Percentiles rank a stretch among this genome's conserved stretches.
These are phyloP conservation scores for Agriopis marginaria DNA, from an alignment of 2,888 invertebrate species.

Conservation along the genomic window DNA sequence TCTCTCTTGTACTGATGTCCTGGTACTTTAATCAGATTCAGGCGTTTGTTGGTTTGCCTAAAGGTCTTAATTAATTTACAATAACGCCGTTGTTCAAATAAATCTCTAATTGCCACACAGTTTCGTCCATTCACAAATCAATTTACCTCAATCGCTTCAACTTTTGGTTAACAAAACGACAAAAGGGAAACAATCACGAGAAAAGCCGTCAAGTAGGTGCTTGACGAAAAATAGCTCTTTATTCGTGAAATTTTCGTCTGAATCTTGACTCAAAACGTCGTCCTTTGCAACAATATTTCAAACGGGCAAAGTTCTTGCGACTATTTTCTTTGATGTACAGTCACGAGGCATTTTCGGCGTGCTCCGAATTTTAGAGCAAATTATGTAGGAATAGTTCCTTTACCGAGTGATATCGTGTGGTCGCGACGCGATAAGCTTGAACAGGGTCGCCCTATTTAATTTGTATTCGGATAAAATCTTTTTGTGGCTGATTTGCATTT, in stretches of 20 bases:
- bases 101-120: constrained; percentile 12
- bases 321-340: constrained; percentile 76
- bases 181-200: constrained; percentile 41
- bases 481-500: constrained; percentile 47
- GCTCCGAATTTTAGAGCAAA: constrained; percentile 70
- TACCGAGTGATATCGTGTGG: constrained; percentile 57
- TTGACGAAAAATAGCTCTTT: constrained; percentile 47
- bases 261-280: constrained; percentile 47
- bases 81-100: constrained; percentile 12
- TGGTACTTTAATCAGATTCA: constrained; percentile 50
- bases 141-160: constrained; percentile 24
- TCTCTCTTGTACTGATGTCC: constrained; percentile 42
- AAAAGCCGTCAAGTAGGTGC: constrained; percentile 35
- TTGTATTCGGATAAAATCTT: constrained; percentile 48
- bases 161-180: constrained; percentile 29
- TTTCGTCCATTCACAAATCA: constrained; percentile 18
- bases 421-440: constrained; percentile 48
- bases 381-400: constrained; percentile 76
- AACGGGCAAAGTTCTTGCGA: constrained; percentile 50
- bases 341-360: constrained; percentile 71
- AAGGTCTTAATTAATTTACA: constrained; percentile 32
- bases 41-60: constrained; percentile 26
- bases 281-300: constrained; percentile 56
- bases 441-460: constrained; percentile 45
- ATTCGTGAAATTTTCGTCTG: constrained; percentile 50